A percentile compares a stretch with the other conserved stretches of the same genome.
phyloP scores from a whole-genome alignment of 2,888 invertebrate species.

The Drosophila niveifrons region DNA sequence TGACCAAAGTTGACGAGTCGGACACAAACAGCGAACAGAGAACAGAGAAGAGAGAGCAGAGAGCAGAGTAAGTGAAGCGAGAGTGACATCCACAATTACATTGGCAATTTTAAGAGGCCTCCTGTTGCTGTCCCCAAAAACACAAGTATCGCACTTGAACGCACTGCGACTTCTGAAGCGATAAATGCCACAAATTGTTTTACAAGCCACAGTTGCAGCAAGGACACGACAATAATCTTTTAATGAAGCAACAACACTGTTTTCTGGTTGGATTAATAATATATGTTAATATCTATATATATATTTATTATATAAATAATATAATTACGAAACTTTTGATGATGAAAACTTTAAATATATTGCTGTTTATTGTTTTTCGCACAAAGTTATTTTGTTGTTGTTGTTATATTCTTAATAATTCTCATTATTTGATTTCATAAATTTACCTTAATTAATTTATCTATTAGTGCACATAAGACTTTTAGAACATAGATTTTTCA shows the following conservation, averaged over 20 bases:
- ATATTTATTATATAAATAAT: too few species aligned
- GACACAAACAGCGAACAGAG: neutral
- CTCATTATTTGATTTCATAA: neutral
- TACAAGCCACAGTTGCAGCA: slow-evolving; percentile 19
- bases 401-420: neutral
- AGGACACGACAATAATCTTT: slow-evolving; percentile 3
- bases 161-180: neutral
- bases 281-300: too few species aligned
- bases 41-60: too few species aligned
- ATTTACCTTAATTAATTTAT: too few species aligned
- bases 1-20: slow-evolving; percentile 21
- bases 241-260: neutral
- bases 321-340: too few species aligned
- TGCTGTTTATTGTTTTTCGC: too few species aligned
- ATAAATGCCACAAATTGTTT: slow-evolving; percentile 17
- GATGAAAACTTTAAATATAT: too few species aligned
- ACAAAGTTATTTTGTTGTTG: neutral
- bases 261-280: neutral
- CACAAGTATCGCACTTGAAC: slow-evolving; percentile 17
- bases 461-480: too few species aligned
- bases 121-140: slow-evolving; percentile 25
- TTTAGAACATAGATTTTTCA: too few species aligned
- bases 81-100: slow-evolving; percentile 41
- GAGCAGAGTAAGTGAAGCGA: slow-evolving; percentile 4
- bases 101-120: slow-evolving; percentile 27